Conservation (phyloP, 2,888 invertebrate genomes). For the Lochmaea crataegi region DNA sequence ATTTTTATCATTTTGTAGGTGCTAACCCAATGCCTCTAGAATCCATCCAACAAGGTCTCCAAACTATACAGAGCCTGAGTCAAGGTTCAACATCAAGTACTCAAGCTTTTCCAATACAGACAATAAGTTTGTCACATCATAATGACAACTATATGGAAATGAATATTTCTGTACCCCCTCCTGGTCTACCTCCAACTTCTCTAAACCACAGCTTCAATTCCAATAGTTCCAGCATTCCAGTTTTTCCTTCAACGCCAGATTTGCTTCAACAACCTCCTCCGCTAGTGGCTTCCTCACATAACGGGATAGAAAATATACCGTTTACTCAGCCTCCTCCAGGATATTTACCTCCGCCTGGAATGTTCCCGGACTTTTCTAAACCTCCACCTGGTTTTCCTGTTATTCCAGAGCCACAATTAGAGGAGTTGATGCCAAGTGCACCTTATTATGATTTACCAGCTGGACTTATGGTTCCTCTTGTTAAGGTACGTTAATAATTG, state of each 20-base stretch:
- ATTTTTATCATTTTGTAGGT: slow-evolving; percentile 1
- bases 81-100: slow-evolving; percentile 43
- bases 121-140: slow-evolving; percentile 47
- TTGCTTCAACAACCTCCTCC: slow-evolving; percentile 48
- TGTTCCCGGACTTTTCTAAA: slow-evolving; percentile 84
- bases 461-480: slow-evolving; percentile 96
- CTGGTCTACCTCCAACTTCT: slow-evolving; percentile 54
- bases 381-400: slow-evolving; percentile 83
- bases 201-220: slow-evolving; percentile 42
- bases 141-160: slow-evolving; percentile 55
- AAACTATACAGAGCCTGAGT: slow-evolving; percentile 54
- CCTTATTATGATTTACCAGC: slow-evolving; percentile 98
- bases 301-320: slow-evolving; percentile 54
- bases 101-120: slow-evolving; percentile 48
- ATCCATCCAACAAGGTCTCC: slow-evolving; percentile 57
- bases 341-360: slow-evolving; percentile 66
- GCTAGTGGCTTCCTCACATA: slow-evolving; percentile 40
- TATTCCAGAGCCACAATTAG: slow-evolving; percentile 66
- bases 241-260: slow-evolving; percentile 46
- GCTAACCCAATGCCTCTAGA: slow-evolving; percentile 56
- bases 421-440: slow-evolving; percentile 87
- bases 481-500: slow-evolving; percentile 73
- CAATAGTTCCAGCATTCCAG: slow-evolving; percentile 50
- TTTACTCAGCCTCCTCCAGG: slow-evolving; percentile 72
- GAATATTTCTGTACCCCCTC: slow-evolving; percentile 62